Evolutionary conservation across 2,888 invertebrate species (phyloP).

Genomic region (Odontocerum albicorne): DNA sequence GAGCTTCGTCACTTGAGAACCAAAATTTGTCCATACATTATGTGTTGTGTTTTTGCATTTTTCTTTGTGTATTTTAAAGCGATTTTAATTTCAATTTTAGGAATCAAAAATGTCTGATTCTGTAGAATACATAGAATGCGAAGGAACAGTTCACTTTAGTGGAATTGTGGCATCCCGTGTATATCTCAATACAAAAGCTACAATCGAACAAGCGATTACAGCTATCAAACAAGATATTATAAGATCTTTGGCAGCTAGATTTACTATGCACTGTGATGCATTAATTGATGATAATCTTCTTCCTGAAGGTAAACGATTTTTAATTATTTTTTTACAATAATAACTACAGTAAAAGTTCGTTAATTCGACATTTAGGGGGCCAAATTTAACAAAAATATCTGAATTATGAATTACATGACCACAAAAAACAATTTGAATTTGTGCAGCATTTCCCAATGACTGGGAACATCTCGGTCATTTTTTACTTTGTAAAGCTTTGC

Average conservation of each 20-base stretch:
- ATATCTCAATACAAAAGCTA: slow-evolving; percentile 77
- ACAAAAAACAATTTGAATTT: too few relatives aligned
- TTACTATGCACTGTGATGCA: slow-evolving; percentile 93
- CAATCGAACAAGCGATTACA: slow-evolving; percentile 68
- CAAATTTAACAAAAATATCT: too few relatives aligned
- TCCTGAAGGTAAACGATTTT: slow-evolving; percentile 62
- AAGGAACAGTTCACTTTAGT: slow-evolving; percentile 69
- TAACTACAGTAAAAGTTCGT: too few relatives aligned
- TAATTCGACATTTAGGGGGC: too few relatives aligned
- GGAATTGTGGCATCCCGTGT: slow-evolving; percentile 75
- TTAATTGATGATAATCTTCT: slow-evolving; percentile 78
- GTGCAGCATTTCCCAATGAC: too few relatives aligned
- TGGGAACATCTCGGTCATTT: too few relatives aligned
- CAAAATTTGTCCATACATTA: background rate
- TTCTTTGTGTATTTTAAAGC: background rate
- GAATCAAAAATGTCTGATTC: slow-evolving; percentile 52
- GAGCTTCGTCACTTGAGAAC: too few relatives aligned
- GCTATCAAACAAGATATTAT: slow-evolving; percentile 83
- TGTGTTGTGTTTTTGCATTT: background rate
- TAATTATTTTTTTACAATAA: too few relatives aligned
- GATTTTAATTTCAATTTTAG: slow-evolving; percentile 41
- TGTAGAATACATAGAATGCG: slow-evolving; percentile 59
- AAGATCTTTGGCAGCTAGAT: slow-evolving; percentile 79
- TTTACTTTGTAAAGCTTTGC: too few relatives aligned
- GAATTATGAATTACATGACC: too few relatives aligned